phyloP scores from a whole-genome alignment of 2,888 invertebrate species.

The Heteropelma amictum region DNA sequence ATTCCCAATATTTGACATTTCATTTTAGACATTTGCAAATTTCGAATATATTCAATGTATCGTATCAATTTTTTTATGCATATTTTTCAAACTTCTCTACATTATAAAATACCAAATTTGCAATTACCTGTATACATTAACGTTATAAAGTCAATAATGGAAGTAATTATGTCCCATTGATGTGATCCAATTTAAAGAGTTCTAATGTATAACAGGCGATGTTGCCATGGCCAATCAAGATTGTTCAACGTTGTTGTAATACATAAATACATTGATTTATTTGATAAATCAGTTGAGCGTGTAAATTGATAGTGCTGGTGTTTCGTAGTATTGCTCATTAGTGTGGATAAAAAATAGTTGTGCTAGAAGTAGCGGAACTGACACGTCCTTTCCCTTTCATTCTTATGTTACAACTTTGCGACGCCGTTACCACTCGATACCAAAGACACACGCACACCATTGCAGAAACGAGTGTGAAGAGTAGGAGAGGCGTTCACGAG shows the following conservation, averaged over 20 bases:
- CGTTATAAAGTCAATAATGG: too few species aligned
- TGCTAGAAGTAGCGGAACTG: conserved; percentile 26
- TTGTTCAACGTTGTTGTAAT: neutral
- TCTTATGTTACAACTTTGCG: conserved; percentile 9
- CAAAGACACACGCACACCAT: too few species aligned
- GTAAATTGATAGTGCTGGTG: neutral
- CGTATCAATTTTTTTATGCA: too few species aligned
- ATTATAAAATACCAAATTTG: too few species aligned
- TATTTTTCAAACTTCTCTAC: too few species aligned
- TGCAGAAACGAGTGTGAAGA: conserved; percentile 28
- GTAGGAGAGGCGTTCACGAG: conserved; percentile 56
- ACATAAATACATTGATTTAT: neutral
- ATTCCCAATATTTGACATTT: too few species aligned
- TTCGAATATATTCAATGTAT: too few species aligned
- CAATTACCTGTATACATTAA: too few species aligned
- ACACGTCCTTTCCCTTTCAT: conserved; percentile 49
- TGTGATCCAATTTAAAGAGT: too few species aligned
- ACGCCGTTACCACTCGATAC: conserved; percentile 7
- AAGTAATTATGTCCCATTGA: too few species aligned
- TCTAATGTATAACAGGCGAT: neutral
- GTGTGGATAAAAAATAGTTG: neutral
- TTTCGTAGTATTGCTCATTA: neutral
- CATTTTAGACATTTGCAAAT: too few species aligned
- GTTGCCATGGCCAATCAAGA: neutral
- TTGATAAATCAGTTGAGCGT: neutral